These are phyloP conservation scores for Pimephales promelas DNA, from an alignment of 2,113 vertebrate species.

Conservation along the genomic window DNA sequence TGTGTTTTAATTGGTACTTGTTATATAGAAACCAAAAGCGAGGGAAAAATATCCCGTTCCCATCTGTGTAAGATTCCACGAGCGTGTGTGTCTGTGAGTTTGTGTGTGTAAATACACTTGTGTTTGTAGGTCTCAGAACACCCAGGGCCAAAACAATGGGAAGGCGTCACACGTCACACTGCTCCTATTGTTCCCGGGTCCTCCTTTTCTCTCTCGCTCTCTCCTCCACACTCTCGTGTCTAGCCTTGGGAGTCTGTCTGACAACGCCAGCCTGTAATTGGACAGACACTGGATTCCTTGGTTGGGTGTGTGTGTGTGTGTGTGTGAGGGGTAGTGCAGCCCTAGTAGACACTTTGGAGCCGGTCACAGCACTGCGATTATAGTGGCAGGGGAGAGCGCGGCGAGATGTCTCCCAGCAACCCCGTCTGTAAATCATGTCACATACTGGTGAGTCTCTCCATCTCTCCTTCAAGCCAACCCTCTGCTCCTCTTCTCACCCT, in stretches of 20 bases:
- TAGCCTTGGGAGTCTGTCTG: conserved; percentile 46
- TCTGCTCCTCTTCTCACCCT: conserved; percentile 16
- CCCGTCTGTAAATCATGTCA: conserved; percentile 73
- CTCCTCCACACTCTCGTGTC: conserved; percentile 10
- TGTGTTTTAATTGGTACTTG: background rate
- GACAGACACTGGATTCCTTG: conserved; percentile 52
- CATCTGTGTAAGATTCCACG: background rate
- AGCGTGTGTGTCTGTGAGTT: conserved; percentile 31
- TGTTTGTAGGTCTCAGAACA: conserved; percentile 34
- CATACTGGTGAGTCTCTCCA: conserved; percentile 61
- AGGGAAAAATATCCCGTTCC: background rate
- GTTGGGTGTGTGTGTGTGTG: conserved; percentile 38
- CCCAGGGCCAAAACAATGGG: conserved; percentile 42
- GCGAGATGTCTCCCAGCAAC: conserved; percentile 65
- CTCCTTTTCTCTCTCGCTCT: conserved; percentile 30
- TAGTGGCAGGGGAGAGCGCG: conserved; percentile 72
- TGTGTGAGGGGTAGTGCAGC: conserved; percentile 58
- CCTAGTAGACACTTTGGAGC: conserved; percentile 73
- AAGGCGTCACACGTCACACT: conserved; percentile 35
- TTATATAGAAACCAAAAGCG: background rate
- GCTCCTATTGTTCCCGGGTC: conserved; percentile 51
- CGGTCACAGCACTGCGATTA: conserved; percentile 70
- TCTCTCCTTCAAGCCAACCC: conserved; percentile 49
- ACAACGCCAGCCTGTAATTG: conserved; percentile 49
- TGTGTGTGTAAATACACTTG: conserved; percentile 20